These are phyloP conservation scores for Epinephelus cyanopodus DNA, from an alignment of 2,113 vertebrate species.

Conservation along the genomic window DNA sequence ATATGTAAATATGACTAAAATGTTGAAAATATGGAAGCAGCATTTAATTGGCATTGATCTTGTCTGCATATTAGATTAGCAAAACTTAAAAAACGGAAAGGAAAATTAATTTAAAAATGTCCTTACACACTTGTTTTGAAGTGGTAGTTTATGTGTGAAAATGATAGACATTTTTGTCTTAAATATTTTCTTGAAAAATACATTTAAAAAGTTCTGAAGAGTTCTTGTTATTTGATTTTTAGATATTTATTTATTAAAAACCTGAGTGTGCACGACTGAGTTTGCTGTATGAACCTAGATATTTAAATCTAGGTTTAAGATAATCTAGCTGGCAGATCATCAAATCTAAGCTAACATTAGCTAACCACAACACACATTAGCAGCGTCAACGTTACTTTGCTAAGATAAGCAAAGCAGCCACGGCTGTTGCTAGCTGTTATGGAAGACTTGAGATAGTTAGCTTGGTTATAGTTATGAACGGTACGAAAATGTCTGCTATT, in stretches of 20 bases:
- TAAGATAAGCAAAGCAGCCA: not conserved
- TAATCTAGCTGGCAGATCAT: not conserved
- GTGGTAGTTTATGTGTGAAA: not conserved
- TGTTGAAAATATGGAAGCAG: not conserved
- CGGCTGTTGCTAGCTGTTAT: not conserved
- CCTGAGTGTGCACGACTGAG: not conserved
- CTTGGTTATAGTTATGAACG: not conserved
- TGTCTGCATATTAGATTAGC: not conserved
- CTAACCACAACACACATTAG: not conserved
- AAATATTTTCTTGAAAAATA: not conserved
- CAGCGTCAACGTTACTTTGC: not conserved
- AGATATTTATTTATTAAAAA: too few species aligned
- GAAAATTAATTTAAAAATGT: too few species aligned
- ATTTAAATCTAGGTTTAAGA: not conserved
- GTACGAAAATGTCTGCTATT: too few species aligned
- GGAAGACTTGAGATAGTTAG: not conserved
- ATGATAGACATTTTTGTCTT: not conserved
- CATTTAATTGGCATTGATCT: not conserved
- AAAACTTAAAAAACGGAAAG: too few species aligned
- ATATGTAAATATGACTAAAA: not conserved
- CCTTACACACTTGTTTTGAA: not conserved
- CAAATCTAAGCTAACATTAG: not conserved
- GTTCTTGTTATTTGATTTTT: not conserved
- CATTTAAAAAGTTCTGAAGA: not conserved
- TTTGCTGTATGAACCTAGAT: not conserved